phyloP scores from a whole-genome alignment of 2,888 invertebrate species.

The Alcis repandata region DNA sequence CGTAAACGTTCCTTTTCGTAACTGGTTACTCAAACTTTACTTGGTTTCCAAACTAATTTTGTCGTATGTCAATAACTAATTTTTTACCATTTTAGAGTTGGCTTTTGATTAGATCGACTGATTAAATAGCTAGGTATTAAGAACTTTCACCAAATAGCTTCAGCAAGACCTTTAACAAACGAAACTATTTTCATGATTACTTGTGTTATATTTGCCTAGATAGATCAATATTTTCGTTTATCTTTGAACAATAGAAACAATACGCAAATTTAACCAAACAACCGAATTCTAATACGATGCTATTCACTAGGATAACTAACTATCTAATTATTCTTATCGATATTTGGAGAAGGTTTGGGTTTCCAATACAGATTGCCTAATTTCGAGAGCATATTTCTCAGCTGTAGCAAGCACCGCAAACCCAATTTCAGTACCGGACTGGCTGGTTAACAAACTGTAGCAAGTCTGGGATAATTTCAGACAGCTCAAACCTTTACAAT shows the following conservation, averaged over 20 bases:
- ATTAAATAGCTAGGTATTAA: no score
- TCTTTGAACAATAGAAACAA: neutral
- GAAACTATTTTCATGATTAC: no score
- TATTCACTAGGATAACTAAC: slow-evolving; percentile 7
- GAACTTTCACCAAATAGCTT: no score
- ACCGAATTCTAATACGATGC: neutral
- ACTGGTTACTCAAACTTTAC: no score
- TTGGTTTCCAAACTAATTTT: no score
- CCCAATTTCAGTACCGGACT: slow-evolving; percentile 26
- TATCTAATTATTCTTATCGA: slow-evolving; percentile 2
- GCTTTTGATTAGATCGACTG: no score
- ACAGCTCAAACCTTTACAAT: slow-evolving; percentile 20
- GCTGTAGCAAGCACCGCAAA: slow-evolving; percentile 26
- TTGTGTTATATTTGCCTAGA: no score
- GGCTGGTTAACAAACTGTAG: slow-evolving; percentile 27
- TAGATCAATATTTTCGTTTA: no score
- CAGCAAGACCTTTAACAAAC: no score
- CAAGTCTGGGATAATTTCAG: slow-evolving; percentile 19
- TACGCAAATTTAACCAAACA: neutral
- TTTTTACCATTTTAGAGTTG: no score
- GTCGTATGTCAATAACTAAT: no score
- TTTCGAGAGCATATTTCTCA: slow-evolving; percentile 34
- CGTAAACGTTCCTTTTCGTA: no score
- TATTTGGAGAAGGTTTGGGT: slow-evolving; percentile 10
- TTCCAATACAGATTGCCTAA: slow-evolving; percentile 32